Percentiles rank a stretch among this genome's conserved stretches.
Evolutionary conservation across 2,113 vertebrate genomes (phyloP).

Genomic region (Pterocles burchelli): DNA sequence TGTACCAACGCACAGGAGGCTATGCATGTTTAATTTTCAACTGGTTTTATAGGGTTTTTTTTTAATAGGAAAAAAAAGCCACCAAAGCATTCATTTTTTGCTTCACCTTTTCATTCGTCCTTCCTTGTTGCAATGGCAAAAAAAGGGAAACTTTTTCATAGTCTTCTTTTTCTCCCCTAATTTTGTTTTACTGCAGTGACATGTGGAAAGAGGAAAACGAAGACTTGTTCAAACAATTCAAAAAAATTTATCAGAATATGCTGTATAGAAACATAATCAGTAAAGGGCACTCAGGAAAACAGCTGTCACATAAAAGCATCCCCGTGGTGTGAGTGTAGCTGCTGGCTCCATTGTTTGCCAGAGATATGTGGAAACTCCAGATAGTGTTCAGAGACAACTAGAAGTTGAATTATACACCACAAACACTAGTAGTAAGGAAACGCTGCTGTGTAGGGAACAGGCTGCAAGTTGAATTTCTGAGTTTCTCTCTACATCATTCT

Average conservation of each 20-base stretch:
- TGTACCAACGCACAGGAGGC: not conserved
- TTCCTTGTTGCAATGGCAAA: not conserved
- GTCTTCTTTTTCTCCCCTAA: not conserved
- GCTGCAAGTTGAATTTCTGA: not conserved
- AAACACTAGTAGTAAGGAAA: not conserved
- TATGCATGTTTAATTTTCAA: not conserved
- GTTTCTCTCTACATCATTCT: accelerated
- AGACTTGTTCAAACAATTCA: not conserved
- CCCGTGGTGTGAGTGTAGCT: not conserved
- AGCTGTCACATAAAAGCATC: not conserved
- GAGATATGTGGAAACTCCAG: not conserved
- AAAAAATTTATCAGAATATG: not conserved
- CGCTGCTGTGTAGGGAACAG: not conserved
- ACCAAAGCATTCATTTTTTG: not conserved
- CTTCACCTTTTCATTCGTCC: not conserved
- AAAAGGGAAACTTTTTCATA: not conserved
- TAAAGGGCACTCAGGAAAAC: not conserved
- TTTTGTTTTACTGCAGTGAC: not conserved
- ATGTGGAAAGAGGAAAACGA: not conserved
- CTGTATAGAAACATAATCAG: not conserved
- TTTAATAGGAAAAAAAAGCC: not conserved
- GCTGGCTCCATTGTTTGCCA: not conserved
- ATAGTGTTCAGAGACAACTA: not conserved
- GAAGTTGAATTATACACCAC: not conserved
- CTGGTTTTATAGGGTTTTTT: not conserved